Evolutionary conservation across 2,797 vertebrate species (phyloP), one percentile per base, ranked within the genome.

Genomic region (Heterohyrax brucei): DNA sequence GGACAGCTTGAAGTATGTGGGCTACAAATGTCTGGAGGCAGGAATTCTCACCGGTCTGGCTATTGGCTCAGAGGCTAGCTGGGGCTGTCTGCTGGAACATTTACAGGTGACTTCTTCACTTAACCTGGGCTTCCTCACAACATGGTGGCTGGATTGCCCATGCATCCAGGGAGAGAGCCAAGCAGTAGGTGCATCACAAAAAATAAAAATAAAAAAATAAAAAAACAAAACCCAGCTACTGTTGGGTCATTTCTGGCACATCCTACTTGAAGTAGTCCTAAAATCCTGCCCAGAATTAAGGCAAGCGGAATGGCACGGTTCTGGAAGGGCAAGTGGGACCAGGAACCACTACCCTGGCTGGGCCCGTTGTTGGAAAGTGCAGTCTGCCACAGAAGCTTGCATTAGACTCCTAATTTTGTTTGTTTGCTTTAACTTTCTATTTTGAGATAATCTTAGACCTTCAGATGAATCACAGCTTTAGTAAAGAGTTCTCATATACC

Each of bases 371-470:
- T 94, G 39, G 68, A 86, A 96, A 90, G 75, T 87, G 33, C 0
- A 92, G 13, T 72, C 30, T 83, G 33, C 4, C 12, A 86, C 1
- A 50, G 46, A 66, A 75, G 26, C 44, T 95, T 81, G 46, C 93
- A 82, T 96, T 90, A 88, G 1, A 70, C 50, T 10, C 76, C 16
- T 87, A 24, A 46, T 53, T 87, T 83, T 64, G 10, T 73, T 72
- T 73, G 94, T 50, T 77, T 73, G 94, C 30, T 77, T 79, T 59
- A 82, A 82, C n/a, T 79, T 94, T 86, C 70, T 81, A 68, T 86
- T 95, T 80, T 94, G 89, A 95, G 94, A 39, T 48, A 87, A 87
- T 73, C 93, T 83, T 80, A 64, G 80, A 39, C 28, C 89, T 89
- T 61, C 7, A 85, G 53, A 66, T 59, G 19, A 64, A 13, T 82